Percentiles rank a stretch among this genome's conserved stretches.
These are phyloP conservation scores for Elgonia sp. DNA, from an alignment of 2,888 invertebrate genomes.

Conservation along the genomic window DNA sequence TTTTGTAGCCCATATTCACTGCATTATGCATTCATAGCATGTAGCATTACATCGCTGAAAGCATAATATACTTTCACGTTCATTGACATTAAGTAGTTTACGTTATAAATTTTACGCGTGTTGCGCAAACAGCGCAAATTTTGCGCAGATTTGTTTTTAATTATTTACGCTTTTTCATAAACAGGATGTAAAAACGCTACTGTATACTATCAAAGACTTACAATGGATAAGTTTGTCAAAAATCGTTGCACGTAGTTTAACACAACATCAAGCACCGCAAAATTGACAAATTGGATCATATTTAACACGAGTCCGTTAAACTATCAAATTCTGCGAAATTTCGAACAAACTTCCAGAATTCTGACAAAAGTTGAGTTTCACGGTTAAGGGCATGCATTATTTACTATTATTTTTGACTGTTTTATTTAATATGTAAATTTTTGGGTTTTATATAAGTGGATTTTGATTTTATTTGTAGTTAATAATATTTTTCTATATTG, in stretches of 20 bases:
- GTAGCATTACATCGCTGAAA: slow-evolving; percentile 59
- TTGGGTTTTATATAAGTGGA: background rate
- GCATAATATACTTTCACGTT: slow-evolving; percentile 58
- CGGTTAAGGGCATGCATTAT: slow-evolving; percentile 52
- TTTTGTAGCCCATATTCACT: slow-evolving; percentile 56
- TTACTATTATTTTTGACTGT: slow-evolving; percentile 39
- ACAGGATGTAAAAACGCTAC: background rate
- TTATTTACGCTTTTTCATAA: background rate
- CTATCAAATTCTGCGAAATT: slow-evolving; percentile 27
- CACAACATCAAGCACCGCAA: background rate
- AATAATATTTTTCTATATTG: slow-evolving; percentile 7
- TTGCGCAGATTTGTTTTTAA: background rate
- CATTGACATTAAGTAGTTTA: slow-evolving; percentile 63
- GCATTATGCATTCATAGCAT: slow-evolving; percentile 69
- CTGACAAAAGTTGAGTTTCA: slow-evolving; percentile 24
- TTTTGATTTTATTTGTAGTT: slow-evolving; percentile 45
- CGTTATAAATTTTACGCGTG: slow-evolving; percentile 54
- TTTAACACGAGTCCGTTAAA: slow-evolving; percentile 30
- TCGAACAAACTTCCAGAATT: slow-evolving; percentile 11
- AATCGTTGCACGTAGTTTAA: background rate
- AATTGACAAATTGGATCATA: slow-evolving; percentile 40
- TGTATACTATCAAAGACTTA: background rate
- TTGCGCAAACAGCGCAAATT: slow-evolving; percentile 23
- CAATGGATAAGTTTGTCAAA: background rate
- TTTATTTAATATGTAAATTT: slow-evolving; percentile 52